Percentiles rank a stretch among this genome's conserved stretches.
Conservation (phyloP, 2,888 invertebrate species). For the Melinaea menophilus region DNA sequence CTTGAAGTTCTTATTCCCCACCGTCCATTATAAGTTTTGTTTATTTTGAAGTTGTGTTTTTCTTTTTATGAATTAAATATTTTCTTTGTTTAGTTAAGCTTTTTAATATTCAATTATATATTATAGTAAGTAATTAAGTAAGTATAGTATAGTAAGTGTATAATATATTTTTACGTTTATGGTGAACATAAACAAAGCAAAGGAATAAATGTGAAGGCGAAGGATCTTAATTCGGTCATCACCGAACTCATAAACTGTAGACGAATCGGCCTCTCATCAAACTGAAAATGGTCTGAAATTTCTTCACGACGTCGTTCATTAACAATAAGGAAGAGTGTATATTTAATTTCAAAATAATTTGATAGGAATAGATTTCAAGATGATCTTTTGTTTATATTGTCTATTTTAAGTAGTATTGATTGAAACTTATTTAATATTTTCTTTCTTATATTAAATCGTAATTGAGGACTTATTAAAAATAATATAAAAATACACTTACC, state of each 20-base stretch:
- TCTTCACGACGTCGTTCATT: background rate
- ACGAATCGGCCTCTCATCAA: conserved; percentile 3
- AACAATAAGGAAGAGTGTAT: conserved; percentile 3
- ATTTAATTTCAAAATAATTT: background rate
- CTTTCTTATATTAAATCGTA: background rate
- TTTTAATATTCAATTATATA: background rate
- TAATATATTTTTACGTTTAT: background rate
- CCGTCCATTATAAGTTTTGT: background rate
- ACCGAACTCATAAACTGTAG: conserved; percentile 2
- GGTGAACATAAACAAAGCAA: background rate
- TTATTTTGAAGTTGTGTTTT: background rate
- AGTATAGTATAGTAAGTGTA: background rate
- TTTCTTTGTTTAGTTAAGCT: background rate
- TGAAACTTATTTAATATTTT: background rate
- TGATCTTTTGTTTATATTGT: too few relatives aligned
- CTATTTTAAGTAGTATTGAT: too few relatives aligned
- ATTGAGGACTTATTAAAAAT: background rate
- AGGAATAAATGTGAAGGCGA: conserved; percentile 1
- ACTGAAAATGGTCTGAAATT: conserved; percentile 5
- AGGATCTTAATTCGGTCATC: conserved; percentile 7
- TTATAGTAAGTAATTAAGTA: too few relatives aligned
- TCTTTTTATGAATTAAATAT: background rate
- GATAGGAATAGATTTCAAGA: background rate
- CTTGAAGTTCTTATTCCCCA: background rate
- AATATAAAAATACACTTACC: conserved; percentile 3